Conservation (phyloP, 2,888 invertebrate species). For the Aphidius colemani region DNA sequence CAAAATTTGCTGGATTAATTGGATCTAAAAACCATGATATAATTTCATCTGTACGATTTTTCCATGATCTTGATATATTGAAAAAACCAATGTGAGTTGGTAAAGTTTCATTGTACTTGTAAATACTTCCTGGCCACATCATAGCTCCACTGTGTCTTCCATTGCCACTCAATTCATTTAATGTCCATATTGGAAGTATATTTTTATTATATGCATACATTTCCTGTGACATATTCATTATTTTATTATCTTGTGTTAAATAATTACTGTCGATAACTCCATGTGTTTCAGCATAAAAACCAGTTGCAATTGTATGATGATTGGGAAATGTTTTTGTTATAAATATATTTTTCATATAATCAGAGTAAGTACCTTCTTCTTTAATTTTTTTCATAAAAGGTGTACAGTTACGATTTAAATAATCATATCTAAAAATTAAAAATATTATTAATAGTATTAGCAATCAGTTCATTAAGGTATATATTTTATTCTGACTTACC, state of each 20-base stretch:
- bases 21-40: conserved; percentile 67
- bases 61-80: conserved; percentile 58
- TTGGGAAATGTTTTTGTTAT: conserved; percentile 77
- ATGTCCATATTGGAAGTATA: conserved; percentile 66
- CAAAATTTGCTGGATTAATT: conserved; percentile 69
- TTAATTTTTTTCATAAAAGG: conserved; percentile 66
- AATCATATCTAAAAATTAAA: conserved; percentile 64
- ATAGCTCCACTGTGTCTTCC: conserved; percentile 67
- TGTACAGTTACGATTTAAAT: conserved; percentile 65
- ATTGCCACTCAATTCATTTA: conserved; percentile 64
- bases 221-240: conserved; percentile 52
- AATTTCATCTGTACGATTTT: conserved; percentile 64
- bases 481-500: conserved; percentile 38
- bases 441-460: not conserved
- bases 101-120: conserved; percentile 61
- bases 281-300: conserved; percentile 71
- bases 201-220: conserved; percentile 65
- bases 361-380: conserved; percentile 64
- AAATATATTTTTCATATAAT: conserved; percentile 68
- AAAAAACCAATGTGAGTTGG: conserved; percentile 59
- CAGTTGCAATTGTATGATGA: conserved; percentile 75
- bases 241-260: conserved; percentile 62
- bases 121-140: conserved; percentile 74
- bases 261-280: conserved; percentile 70
- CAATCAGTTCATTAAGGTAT: not conserved